A percentile compares a stretch with the other conserved stretches of the same genome.
phyloP scores from a whole-genome alignment of 2,888 invertebrate genomes.

The Aphrophora alni region DNA sequence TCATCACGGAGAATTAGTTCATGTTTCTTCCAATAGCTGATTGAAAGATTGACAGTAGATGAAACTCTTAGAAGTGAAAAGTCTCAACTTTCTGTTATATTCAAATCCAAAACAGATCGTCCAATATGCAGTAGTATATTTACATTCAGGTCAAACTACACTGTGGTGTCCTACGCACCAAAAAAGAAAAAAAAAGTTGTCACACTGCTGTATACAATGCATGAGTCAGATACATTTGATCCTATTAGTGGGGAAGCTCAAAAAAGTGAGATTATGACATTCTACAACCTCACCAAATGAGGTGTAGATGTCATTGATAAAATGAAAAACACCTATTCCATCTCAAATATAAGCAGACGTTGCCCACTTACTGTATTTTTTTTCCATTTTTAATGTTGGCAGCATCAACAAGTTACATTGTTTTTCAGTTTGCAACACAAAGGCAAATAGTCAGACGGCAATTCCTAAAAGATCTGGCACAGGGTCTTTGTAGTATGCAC shows the following conservation, averaged over 20 bases:
- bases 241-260: background rate
- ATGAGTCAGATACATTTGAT: background rate
- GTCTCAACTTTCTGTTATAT: too few relatives aligned
- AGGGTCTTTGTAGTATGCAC: too few relatives aligned
- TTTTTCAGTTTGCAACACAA: background rate
- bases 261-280: background rate
- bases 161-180: background rate
- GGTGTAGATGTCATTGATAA: slow-evolving; percentile 11
- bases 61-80: too few relatives aligned
- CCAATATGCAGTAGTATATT: background rate
- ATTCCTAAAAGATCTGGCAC: too few relatives aligned
- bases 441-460: too few relatives aligned
- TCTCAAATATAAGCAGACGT: background rate
- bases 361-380: background rate
- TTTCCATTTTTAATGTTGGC: slow-evolving; percentile 1
- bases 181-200: background rate
- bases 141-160: background rate
- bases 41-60: too few relatives aligned
- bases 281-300: background rate
- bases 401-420: background rate
- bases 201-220: background rate
- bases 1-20: too few relatives aligned
- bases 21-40: too few relatives aligned
- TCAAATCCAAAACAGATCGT: too few relatives aligned
- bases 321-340: background rate